Percentiles rank a stretch among this genome's conserved stretches.
phyloP scores from a whole-genome alignment of 1,140 invertebrate genomes.

The Trichonephila clavipes region DNA sequence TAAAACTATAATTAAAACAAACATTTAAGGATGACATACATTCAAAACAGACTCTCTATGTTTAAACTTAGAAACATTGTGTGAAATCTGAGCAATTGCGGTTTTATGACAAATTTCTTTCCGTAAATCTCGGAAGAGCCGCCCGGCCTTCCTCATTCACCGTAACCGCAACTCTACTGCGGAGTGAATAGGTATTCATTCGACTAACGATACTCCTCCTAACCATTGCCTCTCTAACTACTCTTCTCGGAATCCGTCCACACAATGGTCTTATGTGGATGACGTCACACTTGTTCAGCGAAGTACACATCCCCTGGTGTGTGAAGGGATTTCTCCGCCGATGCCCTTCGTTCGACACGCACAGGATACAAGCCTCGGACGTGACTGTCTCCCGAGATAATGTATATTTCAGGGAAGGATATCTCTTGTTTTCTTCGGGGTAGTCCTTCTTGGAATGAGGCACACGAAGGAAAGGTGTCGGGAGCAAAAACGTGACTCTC shows the following conservation, averaged over 20 bases:
- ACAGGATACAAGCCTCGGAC: constrained; percentile 1
- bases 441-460: no score
- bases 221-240: neutral
- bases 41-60: no score
- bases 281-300: constrained; percentile 25
- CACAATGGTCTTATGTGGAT: neutral
- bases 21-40: no score
- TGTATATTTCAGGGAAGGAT: neutral
- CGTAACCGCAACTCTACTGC: neutral
- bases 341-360: constrained; percentile 46
- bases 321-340: constrained; percentile 38
- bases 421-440: no score
- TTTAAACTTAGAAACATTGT: no score
- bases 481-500: neutral
- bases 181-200: neutral
- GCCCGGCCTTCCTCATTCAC: neutral
- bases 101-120: no score
- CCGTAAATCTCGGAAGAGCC: neutral
- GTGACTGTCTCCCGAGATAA: neutral
- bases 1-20: no score
- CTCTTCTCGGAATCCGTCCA: neutral
- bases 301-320: neutral
- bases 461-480: no score
- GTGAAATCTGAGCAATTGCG: no score
- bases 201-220: neutral